phyloP scores from a whole-genome alignment of 2,888 invertebrate species.

The Acanthopleura granulata region DNA sequence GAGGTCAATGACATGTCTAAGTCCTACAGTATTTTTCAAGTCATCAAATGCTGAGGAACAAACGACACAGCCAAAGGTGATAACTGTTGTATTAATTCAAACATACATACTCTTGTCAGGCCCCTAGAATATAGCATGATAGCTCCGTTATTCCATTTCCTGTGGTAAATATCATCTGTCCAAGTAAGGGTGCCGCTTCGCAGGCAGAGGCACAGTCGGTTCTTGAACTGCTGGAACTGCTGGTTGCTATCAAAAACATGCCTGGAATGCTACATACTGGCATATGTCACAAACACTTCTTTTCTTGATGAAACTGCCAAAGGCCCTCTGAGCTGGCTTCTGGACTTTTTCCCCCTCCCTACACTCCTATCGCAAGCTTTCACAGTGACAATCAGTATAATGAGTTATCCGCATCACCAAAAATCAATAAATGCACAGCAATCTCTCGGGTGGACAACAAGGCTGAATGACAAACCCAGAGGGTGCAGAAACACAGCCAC shows the following conservation, averaged over 20 bases:
- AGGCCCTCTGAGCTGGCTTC: neutral
- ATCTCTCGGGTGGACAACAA: conserved; percentile 18
- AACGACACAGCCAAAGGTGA: too few species aligned
- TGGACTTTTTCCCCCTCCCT: conserved; percentile 18
- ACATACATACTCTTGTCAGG: conserved; percentile 16
- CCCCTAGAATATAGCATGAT: conserved; percentile 19
- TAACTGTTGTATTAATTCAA: neutral
- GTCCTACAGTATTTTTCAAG: too few species aligned
- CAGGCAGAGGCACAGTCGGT: neutral
- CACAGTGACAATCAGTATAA: conserved; percentile 22
- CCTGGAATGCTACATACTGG: conserved; percentile 20
- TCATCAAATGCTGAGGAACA: too few species aligned
- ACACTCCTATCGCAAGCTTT: conserved; percentile 16
- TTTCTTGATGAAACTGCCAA: conserved; percentile 17
- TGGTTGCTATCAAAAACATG: conserved; percentile 13
- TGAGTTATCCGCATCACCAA: conserved; percentile 21
- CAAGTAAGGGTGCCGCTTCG: neutral
- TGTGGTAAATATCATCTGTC: conserved; percentile 20
- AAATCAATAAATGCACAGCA: conserved; percentile 21
- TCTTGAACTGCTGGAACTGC: conserved; percentile 11
- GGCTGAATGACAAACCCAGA: conserved; percentile 16
- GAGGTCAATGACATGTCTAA: too few species aligned
- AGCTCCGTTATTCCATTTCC: conserved; percentile 16
- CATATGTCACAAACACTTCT: conserved; percentile 20
- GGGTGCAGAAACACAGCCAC: conserved; percentile 16